Conservation (phyloP, 2,113 vertebrate genomes). For the Psittacula cyanocephala region DNA sequence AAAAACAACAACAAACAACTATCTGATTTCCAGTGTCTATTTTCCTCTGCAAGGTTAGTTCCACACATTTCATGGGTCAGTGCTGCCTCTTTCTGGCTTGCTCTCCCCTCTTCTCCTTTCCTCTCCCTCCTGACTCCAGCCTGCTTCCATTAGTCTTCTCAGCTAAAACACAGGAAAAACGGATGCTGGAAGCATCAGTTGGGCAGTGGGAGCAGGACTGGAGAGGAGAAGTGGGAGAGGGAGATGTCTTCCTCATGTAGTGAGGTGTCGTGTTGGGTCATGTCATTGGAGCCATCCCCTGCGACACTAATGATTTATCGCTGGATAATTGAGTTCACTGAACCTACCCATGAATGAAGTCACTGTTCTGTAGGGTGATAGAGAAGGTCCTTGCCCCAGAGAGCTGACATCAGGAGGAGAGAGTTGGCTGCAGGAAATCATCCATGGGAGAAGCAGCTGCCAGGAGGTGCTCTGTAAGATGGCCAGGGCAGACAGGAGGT, state of each 20-base stretch:
- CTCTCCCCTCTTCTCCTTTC: background rate
- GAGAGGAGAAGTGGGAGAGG: background rate
- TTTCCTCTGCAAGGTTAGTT: background rate
- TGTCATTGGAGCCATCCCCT: background rate
- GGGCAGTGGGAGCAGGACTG: background rate
- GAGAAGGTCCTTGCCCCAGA: background rate
- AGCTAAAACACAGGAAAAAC: fast-evolving
- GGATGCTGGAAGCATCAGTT: background rate
- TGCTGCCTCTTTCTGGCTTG: background rate
- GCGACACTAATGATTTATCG: background rate
- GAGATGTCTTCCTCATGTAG: fast-evolving
- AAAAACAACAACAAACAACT: background rate
- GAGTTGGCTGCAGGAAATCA: background rate
- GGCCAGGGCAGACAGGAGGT: background rate
- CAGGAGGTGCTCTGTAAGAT: background rate
- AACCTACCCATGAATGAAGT: background rate
- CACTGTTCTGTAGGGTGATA: background rate
- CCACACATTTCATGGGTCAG: fast-evolving
- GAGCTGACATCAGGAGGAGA: background rate
- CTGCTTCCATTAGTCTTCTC: background rate
- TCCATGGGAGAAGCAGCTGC: background rate
- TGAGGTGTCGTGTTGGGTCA: background rate
- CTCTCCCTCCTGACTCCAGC: background rate
- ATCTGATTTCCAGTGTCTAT: background rate
- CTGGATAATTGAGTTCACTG: background rate